These are phyloP conservation scores for Centropyge bicolor DNA, from an alignment of 2,797 vertebrate species.

Conservation along the genomic window DNA sequence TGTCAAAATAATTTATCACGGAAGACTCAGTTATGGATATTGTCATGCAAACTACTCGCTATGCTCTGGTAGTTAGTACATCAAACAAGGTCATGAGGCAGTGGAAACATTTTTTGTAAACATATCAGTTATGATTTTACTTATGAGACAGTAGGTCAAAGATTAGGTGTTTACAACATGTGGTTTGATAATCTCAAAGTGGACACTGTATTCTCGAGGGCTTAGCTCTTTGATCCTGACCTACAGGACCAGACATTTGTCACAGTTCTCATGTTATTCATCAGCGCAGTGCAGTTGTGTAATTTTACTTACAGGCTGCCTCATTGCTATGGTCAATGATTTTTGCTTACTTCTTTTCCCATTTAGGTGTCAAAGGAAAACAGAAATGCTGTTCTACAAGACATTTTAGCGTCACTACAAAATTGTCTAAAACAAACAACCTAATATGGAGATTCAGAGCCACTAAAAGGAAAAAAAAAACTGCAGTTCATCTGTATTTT, in stretches of 20 bases:
- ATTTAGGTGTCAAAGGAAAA: constrained; percentile 94
- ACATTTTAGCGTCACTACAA: constrained; percentile 87
- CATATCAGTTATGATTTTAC: constrained; percentile 22
- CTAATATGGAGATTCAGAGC: constrained; percentile 18
- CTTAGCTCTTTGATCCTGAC: background rate
- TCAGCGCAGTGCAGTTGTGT: background rate
- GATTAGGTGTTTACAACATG: constrained; percentile 38
- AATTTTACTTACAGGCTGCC: background rate
- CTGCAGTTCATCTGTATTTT: background rate
- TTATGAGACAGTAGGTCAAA: constrained; percentile 27
- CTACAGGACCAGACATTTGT: background rate
- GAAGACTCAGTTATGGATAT: constrained; percentile 68
- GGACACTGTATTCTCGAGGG: constrained; percentile 12
- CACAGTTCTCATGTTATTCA: background rate
- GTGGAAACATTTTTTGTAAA: background rate
- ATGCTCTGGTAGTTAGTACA: constrained; percentile 2
- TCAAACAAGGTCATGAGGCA: constrained; percentile 17
- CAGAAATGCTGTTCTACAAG: constrained; percentile 87
- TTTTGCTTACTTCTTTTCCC: constrained; percentile 31
- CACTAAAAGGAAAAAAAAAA: background rate
- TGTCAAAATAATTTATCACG: constrained; percentile 76
- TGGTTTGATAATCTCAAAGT: constrained; percentile 31
- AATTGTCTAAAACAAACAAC: constrained; percentile 79
- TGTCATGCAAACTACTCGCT: constrained; percentile 68
- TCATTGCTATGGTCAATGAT: background rate